These are phyloP conservation scores for Acanthopleura granulata DNA, from an alignment of 2,888 invertebrate species.

Conservation along the genomic window DNA sequence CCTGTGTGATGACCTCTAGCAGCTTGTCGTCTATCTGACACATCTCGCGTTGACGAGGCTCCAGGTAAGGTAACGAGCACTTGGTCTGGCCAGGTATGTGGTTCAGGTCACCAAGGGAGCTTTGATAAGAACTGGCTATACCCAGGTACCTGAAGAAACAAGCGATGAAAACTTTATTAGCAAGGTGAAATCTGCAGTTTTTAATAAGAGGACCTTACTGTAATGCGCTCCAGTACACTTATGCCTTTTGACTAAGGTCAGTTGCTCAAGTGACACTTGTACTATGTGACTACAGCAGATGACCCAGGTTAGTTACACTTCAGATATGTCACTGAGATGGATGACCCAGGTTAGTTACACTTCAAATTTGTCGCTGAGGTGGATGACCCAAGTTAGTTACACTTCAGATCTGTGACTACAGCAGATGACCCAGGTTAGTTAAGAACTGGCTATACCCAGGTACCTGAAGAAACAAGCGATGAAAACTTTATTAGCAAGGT, in stretches of 20 bases:
- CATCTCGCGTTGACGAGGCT: slow-evolving; percentile 79
- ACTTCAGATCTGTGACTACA: slow-evolving; percentile 53
- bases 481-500: background rate
- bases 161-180: background rate
- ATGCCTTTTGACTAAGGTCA: too few species aligned
- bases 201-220: too few species aligned
- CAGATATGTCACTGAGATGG: too few species aligned
- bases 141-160: slow-evolving; percentile 71
- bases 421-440: slow-evolving; percentile 61
- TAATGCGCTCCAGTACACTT: too few species aligned
- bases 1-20: slow-evolving; percentile 76
- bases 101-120: slow-evolving; percentile 56
- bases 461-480: slow-evolving; percentile 66
- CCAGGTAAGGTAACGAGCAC: slow-evolving; percentile 75
- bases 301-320: too few species aligned
- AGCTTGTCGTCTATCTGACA: slow-evolving; percentile 81
- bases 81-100: slow-evolving; percentile 46
- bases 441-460: slow-evolving; percentile 71
- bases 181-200: too few species aligned
- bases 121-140: slow-evolving; percentile 69
- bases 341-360: too few species aligned
- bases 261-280: too few species aligned
- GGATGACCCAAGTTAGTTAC: too few species aligned
- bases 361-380: too few species aligned
- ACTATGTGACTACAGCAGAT: too few species aligned